A percentile compares a stretch with the other conserved stretches of the same genome.
Evolutionary conservation across 2,113 vertebrate species (phyloP).

Genomic region (Albula goreensis): DNA sequence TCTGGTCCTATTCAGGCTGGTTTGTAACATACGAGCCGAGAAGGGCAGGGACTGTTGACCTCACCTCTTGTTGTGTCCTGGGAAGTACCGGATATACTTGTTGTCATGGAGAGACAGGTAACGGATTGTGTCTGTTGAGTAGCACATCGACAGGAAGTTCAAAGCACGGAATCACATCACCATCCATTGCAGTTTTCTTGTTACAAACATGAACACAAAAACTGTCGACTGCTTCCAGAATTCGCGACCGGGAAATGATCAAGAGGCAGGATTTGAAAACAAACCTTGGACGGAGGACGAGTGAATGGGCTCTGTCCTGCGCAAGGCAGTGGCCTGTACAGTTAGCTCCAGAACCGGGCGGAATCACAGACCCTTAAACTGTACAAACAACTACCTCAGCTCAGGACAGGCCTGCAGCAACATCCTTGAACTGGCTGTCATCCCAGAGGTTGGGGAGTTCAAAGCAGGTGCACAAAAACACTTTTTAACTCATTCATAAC

Average conservation of each 20-base stretch:
- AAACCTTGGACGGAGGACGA: constrained; percentile 11
- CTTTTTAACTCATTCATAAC: not conserved
- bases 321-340: constrained; percentile 99
- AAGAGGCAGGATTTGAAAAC: not conserved
- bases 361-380: constrained; percentile 99
- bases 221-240: not conserved
- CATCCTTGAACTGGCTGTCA: not conserved
- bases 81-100: constrained; percentile 98
- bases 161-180: not conserved
- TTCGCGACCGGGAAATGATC: not conserved
- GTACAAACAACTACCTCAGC: constrained; percentile 99
- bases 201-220: not conserved
- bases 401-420: constrained; percentile 78
- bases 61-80: constrained; percentile 96
- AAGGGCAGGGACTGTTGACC: constrained; percentile 21
- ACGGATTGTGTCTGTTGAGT: constrained; percentile 88
- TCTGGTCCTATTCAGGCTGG: too few relatives aligned
- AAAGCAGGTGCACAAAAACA: not conserved
- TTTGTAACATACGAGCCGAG: not conserved
- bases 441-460: not conserved
- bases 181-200: not conserved
- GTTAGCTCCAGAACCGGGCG: constrained; percentile 99
- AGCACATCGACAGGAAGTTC: constrained; percentile 46
- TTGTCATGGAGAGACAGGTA: constrained; percentile 98
- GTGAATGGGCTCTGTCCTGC: constrained; percentile 77